A percentile compares a stretch with the other conserved stretches of the same genome.
phyloP scores from a whole-genome alignment of 2,888 invertebrate genomes.

The Dynastes grantii region DNA sequence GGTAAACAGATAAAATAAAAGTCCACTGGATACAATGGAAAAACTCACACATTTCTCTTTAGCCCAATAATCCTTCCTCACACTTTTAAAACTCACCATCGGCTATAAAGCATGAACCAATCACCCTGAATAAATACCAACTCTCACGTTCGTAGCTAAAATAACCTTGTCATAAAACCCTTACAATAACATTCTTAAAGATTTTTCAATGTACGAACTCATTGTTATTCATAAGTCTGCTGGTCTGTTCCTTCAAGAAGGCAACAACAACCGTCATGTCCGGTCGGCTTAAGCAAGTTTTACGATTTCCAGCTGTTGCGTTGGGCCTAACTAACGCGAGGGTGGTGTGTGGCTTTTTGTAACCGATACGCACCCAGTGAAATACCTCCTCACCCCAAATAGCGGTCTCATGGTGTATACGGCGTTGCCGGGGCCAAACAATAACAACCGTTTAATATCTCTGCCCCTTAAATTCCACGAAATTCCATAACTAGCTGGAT shows the following conservation, averaged over 20 bases:
- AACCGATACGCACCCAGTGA: background rate
- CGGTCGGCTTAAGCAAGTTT: background rate
- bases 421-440: background rate
- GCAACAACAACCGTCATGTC: background rate
- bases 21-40: no score
- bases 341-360: conserved; percentile 6
- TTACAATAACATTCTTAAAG: conserved; percentile 33
- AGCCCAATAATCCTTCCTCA: no score
- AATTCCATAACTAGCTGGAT: background rate
- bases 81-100: no score
- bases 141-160: background rate
- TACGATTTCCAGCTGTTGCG: conserved; percentile 31
- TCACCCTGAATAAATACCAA: background rate
- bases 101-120: background rate
- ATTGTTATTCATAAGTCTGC: conserved; percentile 27
- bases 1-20: no score
- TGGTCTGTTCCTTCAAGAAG: background rate
- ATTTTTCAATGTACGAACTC: conserved; percentile 21
- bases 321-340: no score
- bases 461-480: conserved; percentile 12
- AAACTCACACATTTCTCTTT: no score
- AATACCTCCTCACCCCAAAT: conserved; percentile 8
- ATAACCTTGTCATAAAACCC: conserved; percentile 18
- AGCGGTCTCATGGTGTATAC: background rate
- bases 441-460: conserved; percentile 1